These are phyloP conservation scores for Lutra lutra DNA, from an alignment of 2,797 vertebrate genomes.

Conservation along the genomic window DNA sequence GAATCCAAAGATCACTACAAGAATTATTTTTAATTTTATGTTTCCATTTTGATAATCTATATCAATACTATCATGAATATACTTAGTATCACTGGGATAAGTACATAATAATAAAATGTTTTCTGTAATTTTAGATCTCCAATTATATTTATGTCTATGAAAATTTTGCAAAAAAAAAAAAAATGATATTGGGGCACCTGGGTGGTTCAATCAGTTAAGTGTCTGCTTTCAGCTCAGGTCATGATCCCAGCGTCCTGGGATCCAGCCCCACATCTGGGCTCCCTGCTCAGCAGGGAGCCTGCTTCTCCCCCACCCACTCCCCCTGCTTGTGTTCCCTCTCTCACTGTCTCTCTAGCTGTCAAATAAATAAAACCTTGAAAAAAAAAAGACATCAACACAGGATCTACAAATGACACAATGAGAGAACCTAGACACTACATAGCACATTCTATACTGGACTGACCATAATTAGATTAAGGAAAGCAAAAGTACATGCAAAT, in stretches of 20 bases:
- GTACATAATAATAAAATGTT: background rate
- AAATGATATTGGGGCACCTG: background rate
- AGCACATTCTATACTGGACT: background rate
- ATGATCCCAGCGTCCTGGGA: too few species aligned
- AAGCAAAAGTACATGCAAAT: background rate
- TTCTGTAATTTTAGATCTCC: background rate
- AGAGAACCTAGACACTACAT: background rate
- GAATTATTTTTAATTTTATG: background rate
- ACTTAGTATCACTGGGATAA: background rate
- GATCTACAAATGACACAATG: background rate
- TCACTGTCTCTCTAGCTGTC: too few species aligned
- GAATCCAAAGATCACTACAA: background rate
- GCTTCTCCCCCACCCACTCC: too few species aligned
- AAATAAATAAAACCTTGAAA: too few species aligned
- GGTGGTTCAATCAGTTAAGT: too few species aligned
- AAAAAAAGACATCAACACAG: background rate
- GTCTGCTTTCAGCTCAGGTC: too few species aligned
- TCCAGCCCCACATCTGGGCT: too few species aligned
- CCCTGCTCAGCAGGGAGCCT: too few species aligned
- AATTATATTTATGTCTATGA: background rate
- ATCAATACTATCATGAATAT: background rate
- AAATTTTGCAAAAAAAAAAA: background rate
- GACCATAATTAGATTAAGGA: background rate
- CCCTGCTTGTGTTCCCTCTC: too few species aligned
- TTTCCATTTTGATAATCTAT: conserved; percentile 17